Evolutionary conservation across 2,113 vertebrate species (phyloP).

Genomic region (Alethe diademata): DNA sequence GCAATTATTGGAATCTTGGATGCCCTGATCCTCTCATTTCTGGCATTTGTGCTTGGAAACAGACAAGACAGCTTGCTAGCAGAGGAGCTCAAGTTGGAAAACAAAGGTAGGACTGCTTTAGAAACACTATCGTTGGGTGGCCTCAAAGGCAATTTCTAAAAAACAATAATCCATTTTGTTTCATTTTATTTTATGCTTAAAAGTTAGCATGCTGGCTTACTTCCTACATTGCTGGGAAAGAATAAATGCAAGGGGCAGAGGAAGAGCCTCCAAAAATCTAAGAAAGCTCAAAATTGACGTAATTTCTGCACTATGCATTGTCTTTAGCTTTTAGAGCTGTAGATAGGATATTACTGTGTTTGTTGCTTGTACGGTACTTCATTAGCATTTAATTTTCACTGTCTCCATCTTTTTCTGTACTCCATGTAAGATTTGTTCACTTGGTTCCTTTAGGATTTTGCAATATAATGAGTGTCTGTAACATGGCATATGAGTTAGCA

Average conservation of each 20-base stretch:
- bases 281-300: not conserved
- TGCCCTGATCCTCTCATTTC: slow-evolving; percentile 94
- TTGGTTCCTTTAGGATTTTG: not conserved
- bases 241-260: not conserved
- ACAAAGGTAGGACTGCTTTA: slow-evolving; percentile 85
- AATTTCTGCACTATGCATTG: not conserved
- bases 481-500: not conserved
- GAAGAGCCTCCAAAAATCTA: not conserved
- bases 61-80: slow-evolving; percentile 95
- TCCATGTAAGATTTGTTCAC: not conserved
- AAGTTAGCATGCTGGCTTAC: not conserved
- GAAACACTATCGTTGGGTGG: slow-evolving; percentile 10
- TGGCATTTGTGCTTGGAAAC: slow-evolving; percentile 97
- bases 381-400: not conserved
- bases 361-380: not conserved
- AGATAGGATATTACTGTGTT: not conserved
- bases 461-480: not conserved
- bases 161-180: not conserved
- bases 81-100: slow-evolving; percentile 94
- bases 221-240: not conserved
- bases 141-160: not conserved
- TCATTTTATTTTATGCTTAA: not conserved
- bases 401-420: not conserved
- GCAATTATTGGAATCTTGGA: slow-evolving; percentile 97
- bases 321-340: not conserved